Conservation (phyloP, 2,113 vertebrate species). For the Vulpes vulpes region DNA sequence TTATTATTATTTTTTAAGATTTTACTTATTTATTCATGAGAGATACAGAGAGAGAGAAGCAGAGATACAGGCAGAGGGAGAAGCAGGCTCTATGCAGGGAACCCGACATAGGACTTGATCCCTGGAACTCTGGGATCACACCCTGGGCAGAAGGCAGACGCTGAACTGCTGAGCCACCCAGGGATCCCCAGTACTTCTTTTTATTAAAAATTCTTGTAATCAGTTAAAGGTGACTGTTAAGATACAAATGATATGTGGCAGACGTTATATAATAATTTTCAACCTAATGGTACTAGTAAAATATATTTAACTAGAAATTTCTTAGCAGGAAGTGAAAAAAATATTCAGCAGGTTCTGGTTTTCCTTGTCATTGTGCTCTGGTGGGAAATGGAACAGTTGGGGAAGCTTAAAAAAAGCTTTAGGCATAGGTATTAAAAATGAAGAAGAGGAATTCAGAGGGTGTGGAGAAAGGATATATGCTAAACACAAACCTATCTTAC, state of each 20-base stretch:
- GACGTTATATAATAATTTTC: background rate
- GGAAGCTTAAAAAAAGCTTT: background rate
- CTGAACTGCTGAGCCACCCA: too few relatives aligned
- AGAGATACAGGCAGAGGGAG: too few relatives aligned
- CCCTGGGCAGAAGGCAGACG: too few relatives aligned
- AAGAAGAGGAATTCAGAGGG: background rate
- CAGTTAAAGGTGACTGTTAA: background rate
- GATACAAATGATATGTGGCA: background rate
- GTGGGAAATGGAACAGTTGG: background rate
- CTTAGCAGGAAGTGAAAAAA: conserved; percentile 28
- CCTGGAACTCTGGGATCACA: too few relatives aligned
- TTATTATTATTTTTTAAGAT: too few relatives aligned
- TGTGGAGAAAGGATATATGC: background rate
- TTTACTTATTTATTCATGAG: too few relatives aligned
- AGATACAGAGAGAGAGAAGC: too few relatives aligned
- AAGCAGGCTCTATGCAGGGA: too few relatives aligned
- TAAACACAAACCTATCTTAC: background rate
- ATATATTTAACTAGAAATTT: conserved; percentile 14
- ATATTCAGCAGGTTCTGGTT: background rate
- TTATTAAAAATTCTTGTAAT: background rate
- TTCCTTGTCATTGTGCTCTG: background rate
- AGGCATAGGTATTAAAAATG: background rate
- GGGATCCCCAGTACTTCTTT: background rate
- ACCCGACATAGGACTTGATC: too few relatives aligned
- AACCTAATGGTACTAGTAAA: background rate